A percentile compares a stretch with the other conserved stretches of the same genome.
phyloP scores from a whole-genome alignment of 2,113 vertebrate species.

The Callipepla squamata region DNA sequence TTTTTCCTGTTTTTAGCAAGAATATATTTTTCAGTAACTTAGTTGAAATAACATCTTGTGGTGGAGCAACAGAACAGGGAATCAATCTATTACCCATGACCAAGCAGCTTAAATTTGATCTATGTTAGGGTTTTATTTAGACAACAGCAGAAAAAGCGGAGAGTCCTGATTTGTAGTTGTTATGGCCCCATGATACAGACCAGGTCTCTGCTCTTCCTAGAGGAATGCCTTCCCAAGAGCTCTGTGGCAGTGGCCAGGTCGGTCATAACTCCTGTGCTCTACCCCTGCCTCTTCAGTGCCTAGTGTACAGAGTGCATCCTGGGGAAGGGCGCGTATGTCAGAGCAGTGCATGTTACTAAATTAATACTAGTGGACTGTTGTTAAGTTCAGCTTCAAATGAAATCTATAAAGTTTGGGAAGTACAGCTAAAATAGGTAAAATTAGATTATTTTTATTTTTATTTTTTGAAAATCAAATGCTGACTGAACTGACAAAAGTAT shows the following conservation, averaged over 20 bases:
- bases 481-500: background rate
- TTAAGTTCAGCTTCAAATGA: background rate
- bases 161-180: constrained; percentile 61
- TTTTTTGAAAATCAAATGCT: background rate
- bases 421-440: accelerated
- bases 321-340: background rate
- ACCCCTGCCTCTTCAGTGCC: background rate
- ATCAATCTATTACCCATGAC: background rate
- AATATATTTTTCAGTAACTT: background rate
- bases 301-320: background rate
- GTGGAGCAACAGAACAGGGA: background rate
- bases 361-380: background rate
- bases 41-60: background rate
- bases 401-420: background rate
- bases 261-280: background rate
- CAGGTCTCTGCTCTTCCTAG: constrained; percentile 46
- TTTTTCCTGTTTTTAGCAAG: background rate
- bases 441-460: background rate
- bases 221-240: constrained; percentile 32
- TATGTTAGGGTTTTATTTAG: constrained; percentile 56
- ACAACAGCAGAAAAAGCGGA: constrained; percentile 44
- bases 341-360: background rate
- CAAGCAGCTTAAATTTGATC: constrained; percentile 45
- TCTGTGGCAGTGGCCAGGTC: constrained; percentile 8
- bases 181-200: constrained; percentile 34